These are phyloP conservation scores for Neoseiulus cucumeris DNA, from an alignment of 1,140 invertebrate species.

Conservation along the genomic window DNA sequence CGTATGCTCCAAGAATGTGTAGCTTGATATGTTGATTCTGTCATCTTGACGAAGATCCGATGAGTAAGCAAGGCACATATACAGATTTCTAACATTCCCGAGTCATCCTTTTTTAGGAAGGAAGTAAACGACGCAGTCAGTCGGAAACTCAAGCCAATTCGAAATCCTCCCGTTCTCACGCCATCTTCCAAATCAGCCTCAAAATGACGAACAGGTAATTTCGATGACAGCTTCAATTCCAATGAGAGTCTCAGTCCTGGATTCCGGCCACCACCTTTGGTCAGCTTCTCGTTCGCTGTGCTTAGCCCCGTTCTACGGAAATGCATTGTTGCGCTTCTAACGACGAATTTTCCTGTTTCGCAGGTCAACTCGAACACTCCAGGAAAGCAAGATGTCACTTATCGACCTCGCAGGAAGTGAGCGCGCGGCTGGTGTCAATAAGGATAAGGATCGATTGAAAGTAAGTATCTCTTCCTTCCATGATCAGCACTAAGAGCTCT, in stretches of 20 bases:
- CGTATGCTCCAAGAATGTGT: no score
- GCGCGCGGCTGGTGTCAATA: slow-evolving; percentile 55
- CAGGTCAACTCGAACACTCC: slow-evolving; percentile 12
- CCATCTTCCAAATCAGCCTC: slow-evolving; percentile 60
- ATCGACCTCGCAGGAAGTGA: slow-evolving; percentile 88
- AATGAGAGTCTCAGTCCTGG: no score
- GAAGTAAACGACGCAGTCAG: slow-evolving; percentile 12
- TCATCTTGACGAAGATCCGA: no score
- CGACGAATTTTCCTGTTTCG: slow-evolving; percentile 13
- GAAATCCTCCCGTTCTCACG: slow-evolving; percentile 88
- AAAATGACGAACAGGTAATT: slow-evolving; percentile 16
- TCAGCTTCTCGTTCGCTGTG: no score
- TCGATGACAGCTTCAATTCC: not conserved
- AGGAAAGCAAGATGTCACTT: slow-evolving; percentile 57
- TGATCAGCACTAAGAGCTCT: no score
- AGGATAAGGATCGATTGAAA: slow-evolving; percentile 35
- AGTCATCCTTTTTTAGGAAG: not conserved
- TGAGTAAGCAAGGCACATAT: no score
- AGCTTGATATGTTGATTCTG: no score
- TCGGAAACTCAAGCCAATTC: slow-evolving; percentile 70
- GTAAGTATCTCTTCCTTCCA: no score
- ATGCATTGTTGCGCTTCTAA: no score
- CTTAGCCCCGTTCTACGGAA: no score
- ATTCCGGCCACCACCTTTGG: no score
- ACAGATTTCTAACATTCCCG: no score